Evolutionary conservation across 2,113 vertebrate species (phyloP).

Genomic region (Geococcyx californianus): DNA sequence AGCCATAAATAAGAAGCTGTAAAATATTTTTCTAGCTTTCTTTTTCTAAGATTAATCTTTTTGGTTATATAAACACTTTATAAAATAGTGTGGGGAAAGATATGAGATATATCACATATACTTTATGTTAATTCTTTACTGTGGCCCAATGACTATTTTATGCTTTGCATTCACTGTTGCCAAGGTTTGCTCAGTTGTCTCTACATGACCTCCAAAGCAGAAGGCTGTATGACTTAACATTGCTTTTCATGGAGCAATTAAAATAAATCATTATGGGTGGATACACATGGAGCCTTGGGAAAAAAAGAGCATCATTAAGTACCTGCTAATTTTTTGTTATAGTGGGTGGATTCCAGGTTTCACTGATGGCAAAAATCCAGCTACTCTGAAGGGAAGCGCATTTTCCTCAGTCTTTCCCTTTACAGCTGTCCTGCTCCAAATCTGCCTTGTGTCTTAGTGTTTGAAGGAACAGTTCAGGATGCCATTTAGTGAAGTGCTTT

Average conservation of each 20-base stretch:
- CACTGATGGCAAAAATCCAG: neutral
- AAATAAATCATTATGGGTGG: neutral
- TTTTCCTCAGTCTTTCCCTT: neutral
- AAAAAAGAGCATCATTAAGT: neutral
- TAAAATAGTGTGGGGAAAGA: neutral
- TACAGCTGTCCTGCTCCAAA: neutral
- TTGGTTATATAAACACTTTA: constrained; percentile 31
- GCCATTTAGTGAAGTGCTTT: neutral
- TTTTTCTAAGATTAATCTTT: constrained; percentile 27
- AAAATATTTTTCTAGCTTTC: neutral
- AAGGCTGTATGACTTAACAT: neutral
- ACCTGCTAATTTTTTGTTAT: constrained; percentile 3
- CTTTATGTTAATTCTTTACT: neutral
- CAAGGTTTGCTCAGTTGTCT: neutral
- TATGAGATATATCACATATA: neutral
- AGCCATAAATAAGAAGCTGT: neutral
- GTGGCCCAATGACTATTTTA: neutral
- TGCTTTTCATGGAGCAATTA: neutral
- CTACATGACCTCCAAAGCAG: neutral
- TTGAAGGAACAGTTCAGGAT: constrained; percentile 7
- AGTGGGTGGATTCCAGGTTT: neutral
- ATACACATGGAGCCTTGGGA: neutral
- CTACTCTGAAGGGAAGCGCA: neutral
- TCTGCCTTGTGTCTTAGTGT: neutral
- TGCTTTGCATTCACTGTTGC: neutral